Evolutionary conservation across 1,140 invertebrate species (phyloP).

Genomic region (Fopius arisanus): DNA sequence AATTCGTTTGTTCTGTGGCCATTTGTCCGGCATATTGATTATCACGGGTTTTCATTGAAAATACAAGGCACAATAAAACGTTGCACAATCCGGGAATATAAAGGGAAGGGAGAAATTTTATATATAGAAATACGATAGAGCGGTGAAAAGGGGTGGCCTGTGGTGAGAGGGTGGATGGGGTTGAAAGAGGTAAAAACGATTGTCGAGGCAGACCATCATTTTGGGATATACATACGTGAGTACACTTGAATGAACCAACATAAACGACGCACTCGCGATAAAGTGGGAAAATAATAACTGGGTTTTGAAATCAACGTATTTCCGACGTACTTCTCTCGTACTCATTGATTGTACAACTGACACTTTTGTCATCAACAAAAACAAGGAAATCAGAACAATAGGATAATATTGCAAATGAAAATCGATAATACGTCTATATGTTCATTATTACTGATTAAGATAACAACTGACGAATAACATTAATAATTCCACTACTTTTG

Average conservation of each 20-base stretch:
- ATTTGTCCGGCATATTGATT: constrained; percentile 31
- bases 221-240: background rate
- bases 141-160: background rate
- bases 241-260: constrained; percentile 11
- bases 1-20: constrained; percentile 10
- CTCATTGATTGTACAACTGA: background rate
- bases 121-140: constrained; percentile 14
- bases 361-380: background rate
- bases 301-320: background rate
- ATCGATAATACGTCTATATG: too few species aligned
- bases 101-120: background rate
- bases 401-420: background rate
- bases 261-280: background rate
- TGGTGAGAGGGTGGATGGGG: background rate
- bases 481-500: too few species aligned
- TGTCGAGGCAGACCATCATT: constrained; percentile 4
- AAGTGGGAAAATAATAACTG: constrained; percentile 15
- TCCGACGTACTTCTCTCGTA: background rate
- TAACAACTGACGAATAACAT: too few species aligned
- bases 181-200: background rate
- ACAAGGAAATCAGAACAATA: background rate
- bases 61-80: constrained; percentile 33
- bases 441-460: too few species aligned
- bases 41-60: constrained; percentile 29
- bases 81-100: constrained; percentile 22